phyloP scores from a whole-genome alignment of 2,113 vertebrate genomes.

The Oncorhynchus masou region DNA sequence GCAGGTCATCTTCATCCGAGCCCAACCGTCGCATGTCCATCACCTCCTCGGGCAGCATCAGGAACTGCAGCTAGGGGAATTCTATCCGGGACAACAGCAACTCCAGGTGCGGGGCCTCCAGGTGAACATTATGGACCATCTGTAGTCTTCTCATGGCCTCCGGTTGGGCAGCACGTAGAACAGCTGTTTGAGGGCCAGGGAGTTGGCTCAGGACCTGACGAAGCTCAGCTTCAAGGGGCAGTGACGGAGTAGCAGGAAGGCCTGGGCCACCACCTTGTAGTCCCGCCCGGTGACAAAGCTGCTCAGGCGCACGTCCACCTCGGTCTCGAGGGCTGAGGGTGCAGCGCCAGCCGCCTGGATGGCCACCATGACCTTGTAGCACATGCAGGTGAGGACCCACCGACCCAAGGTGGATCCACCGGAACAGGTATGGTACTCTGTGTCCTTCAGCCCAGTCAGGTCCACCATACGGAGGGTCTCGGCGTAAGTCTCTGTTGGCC shows the following conservation, averaged over 20 bases:
- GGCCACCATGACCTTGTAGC: slow-evolving; percentile 78
- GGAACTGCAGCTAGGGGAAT: slow-evolving; percentile 78
- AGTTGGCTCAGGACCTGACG: slow-evolving; percentile 81
- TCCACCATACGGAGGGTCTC: slow-evolving; percentile 79
- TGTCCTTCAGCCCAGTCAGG: slow-evolving; percentile 82
- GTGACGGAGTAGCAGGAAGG: slow-evolving; percentile 71
- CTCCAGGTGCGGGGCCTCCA: slow-evolving; percentile 86
- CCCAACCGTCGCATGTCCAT: slow-evolving; percentile 70
- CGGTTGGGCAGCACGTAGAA: slow-evolving; percentile 80
- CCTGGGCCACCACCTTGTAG: slow-evolving; percentile 82
- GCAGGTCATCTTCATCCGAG: slow-evolving; percentile 61
- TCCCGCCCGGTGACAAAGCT: slow-evolving; percentile 86
- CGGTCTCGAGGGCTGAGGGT: slow-evolving; percentile 36
- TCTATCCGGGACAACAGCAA: slow-evolving; percentile 80
- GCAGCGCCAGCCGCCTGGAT: slow-evolving; percentile 61
- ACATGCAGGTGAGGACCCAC: slow-evolving; percentile 86
- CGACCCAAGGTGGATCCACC: slow-evolving; percentile 82
- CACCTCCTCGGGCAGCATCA: slow-evolving; percentile 85
- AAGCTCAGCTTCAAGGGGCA: slow-evolving; percentile 83
- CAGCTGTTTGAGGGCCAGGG: slow-evolving; percentile 80
- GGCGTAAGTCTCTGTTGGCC: slow-evolving; percentile 62
- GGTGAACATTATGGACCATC: slow-evolving; percentile 88
- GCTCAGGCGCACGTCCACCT: slow-evolving; percentile 76
- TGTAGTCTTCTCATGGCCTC: slow-evolving; percentile 20
- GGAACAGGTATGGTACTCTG: slow-evolving; percentile 80